Evolutionary conservation across 1,140 invertebrate genomes (phyloP).

Genomic region (Caenorhabditis latens): DNA sequence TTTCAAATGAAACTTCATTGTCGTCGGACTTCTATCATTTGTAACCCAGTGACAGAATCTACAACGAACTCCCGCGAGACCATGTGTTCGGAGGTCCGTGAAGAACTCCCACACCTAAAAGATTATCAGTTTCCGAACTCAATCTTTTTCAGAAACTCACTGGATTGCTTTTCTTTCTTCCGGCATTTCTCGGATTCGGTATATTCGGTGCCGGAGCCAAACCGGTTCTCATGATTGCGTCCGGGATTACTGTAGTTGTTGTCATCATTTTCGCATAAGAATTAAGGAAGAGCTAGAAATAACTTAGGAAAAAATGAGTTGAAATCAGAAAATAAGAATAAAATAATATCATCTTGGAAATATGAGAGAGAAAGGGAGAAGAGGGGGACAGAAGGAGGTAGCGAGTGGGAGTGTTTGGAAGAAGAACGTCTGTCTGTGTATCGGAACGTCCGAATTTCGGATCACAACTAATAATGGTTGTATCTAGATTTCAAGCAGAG

Average conservation of each 20-base stretch:
- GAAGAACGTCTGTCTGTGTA: too few species aligned
- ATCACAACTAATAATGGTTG: too few species aligned
- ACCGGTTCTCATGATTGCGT: conserved; percentile 4
- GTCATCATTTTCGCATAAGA: conserved; percentile 19
- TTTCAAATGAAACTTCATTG: conserved; percentile 66
- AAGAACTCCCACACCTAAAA: conserved; percentile 66
- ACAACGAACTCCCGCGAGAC: conserved; percentile 61
- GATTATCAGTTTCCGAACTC: background rate
- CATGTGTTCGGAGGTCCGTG: conserved; percentile 62
- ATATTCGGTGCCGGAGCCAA: conserved; percentile 58
- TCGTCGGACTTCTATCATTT: conserved; percentile 63
- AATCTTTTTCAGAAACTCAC: conserved; percentile 7
- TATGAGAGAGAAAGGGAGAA: too few species aligned
- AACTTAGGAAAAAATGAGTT: background rate
- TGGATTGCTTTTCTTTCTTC: conserved; percentile 64
- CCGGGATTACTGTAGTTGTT: conserved; percentile 14
- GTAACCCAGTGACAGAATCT: conserved; percentile 65
- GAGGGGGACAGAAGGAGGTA: too few species aligned
- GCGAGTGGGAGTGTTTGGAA: too few species aligned
- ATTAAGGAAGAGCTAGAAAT: background rate
- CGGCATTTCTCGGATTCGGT: conserved; percentile 64
- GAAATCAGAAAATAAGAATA: background rate
- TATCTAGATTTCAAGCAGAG: too few species aligned
- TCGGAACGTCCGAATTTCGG: too few species aligned
- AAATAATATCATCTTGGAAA: background rate